Base-by-base conservation (phyloP, 64 coral and sea anemone species). In the Porites australiensis region DNA sequence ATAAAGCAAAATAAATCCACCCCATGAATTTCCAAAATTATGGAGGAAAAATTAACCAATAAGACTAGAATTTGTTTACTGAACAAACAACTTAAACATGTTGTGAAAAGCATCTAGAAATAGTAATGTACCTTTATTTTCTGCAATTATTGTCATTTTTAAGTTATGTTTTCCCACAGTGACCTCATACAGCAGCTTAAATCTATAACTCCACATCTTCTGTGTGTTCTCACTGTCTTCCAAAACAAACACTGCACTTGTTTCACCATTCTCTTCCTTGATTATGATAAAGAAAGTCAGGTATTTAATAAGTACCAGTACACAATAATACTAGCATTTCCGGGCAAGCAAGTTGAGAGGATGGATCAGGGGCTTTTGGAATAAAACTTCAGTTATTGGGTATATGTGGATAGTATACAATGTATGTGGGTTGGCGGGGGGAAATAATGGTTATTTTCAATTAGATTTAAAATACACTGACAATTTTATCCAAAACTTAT, bases 161-260 rank as follows among this genome's bases (percentile, higher is more conserved):
- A 99, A 88, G 59, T 96, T 86, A 44, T 83, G 44, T 11, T 94
- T 74, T 70, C 92, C 94, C 27, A 99, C 65, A 58, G 88, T 96
- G 10, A 99, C 91, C 91, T 59, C 88, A 22, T 99, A 96, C 67
- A 62, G 58, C 18, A 99, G 44, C 72, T 89, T 96, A 64, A 99
- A 99, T 49, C 94, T 99, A 63, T 96, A 88, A 79, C 93, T 62
- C 98, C 98, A 99, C 88, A 99, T 94, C 69, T 90, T 82, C 86
- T 91, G 94, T 60, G 94, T 87, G 22, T 15, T 67, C 13, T 96
- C 88, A 70, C 50, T 72, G 65, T 96, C 92, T 76, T 99, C 91
- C 6, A 99, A 78, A 52, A 88, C 18, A 72, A 99, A 95, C 16
- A 76, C 72, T 20, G 98, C 94, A 70, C 69, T 77, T 7, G 94